Conservation (phyloP, 2,797 vertebrate genomes). For the Leptodactylus fallax region DNA sequence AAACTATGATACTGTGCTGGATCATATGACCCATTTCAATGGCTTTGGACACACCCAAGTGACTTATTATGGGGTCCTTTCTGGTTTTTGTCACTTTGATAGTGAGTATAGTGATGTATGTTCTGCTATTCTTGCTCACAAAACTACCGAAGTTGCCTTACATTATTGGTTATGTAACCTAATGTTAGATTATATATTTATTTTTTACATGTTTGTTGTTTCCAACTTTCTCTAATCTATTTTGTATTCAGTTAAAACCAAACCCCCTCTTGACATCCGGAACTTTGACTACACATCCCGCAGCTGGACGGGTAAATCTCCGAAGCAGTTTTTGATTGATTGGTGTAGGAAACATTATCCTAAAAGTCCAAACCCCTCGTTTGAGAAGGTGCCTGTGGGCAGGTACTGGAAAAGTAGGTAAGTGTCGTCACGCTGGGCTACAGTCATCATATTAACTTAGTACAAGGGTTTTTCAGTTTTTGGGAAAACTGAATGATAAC, state of each 20-base stretch:
- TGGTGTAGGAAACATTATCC: conserved; percentile 97
- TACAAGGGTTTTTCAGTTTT: background rate
- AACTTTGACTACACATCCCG: conserved; percentile 96
- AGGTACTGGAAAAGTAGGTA: conserved; percentile 95
- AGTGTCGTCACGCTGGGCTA: conserved; percentile 64
- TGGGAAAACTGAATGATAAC: background rate
- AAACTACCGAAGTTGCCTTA: too few relatives aligned
- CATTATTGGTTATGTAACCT: background rate
- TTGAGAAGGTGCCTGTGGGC: conserved; percentile 90
- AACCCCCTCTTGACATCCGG: conserved; percentile 88
- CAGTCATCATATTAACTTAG: background rate
- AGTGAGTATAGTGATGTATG: too few relatives aligned
- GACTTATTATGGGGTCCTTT: too few relatives aligned
- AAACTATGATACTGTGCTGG: too few relatives aligned
- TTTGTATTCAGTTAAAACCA: conserved; percentile 80
- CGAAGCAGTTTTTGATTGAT: conserved; percentile 98
- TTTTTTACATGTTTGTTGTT: background rate
- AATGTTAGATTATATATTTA: background rate
- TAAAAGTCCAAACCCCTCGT: conserved; percentile 89
- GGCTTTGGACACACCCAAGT: too few relatives aligned
- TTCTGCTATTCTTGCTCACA: too few relatives aligned
- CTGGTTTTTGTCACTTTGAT: too few relatives aligned
- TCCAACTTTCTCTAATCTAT: background rate
- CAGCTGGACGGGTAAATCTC: conserved; percentile 99
- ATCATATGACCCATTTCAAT: too few relatives aligned